A percentile compares a stretch with the other conserved stretches of the same genome.
These are phyloP conservation scores for Heliconius sara DNA, from an alignment of 2,888 invertebrate species.

Conservation along the genomic window DNA sequence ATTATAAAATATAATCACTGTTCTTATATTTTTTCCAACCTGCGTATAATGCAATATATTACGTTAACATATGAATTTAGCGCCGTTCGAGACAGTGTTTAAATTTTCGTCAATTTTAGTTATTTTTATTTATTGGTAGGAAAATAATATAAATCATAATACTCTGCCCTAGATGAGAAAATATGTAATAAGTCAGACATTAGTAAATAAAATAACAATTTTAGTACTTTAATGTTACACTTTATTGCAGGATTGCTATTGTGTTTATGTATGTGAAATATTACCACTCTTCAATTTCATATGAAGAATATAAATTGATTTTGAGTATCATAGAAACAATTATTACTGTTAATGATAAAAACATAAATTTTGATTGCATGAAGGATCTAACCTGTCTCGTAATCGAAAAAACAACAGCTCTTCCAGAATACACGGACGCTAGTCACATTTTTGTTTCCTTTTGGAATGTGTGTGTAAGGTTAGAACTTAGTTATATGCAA, in stretches of 20 bases:
- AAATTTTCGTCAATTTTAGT: background rate
- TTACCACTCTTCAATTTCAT: conserved; percentile 56
- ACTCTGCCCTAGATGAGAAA: background rate
- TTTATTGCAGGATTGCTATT: conserved; percentile 69
- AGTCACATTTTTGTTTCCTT: conserved; percentile 51
- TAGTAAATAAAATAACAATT: background rate
- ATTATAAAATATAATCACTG: too few relatives aligned
- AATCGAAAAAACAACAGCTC: conserved; percentile 48
- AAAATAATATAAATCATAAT: background rate
- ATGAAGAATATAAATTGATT: conserved; percentile 59
- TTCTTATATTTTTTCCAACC: too few relatives aligned
- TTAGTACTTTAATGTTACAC: background rate
- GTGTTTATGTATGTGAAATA: conserved; percentile 63
- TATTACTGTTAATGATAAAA: conserved; percentile 55
- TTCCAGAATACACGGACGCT: conserved; percentile 24
- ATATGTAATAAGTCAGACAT: background rate
- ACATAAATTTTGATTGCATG: conserved; percentile 61
- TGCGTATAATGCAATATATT: too few relatives aligned
- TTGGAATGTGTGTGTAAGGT: conserved; percentile 78
- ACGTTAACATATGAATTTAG: too few relatives aligned
- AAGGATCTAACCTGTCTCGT: conserved; percentile 58
- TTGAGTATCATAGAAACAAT: conserved; percentile 60
- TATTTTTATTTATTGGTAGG: background rate
- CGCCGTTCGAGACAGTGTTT: too few relatives aligned
- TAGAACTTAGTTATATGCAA: conserved; percentile 31